Conservation (phyloP, 2,888 invertebrate genomes). For the Drosophila testacea region DNA sequence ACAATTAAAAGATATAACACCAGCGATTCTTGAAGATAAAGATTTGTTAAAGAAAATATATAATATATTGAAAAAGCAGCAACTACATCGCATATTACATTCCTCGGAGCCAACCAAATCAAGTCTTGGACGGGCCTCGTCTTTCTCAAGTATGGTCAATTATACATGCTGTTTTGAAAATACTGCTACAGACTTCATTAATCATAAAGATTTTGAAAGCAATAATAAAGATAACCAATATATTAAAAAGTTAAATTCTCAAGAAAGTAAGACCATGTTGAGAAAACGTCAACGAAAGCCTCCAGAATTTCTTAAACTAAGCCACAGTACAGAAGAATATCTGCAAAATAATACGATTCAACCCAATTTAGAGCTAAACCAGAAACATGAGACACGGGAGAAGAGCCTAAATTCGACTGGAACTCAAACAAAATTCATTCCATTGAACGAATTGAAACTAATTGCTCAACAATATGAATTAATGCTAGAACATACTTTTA, state of each 20-base stretch:
- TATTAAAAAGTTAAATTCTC: background rate
- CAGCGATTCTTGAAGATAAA: slow-evolving; percentile 90
- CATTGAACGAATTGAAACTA: slow-evolving; percentile 76
- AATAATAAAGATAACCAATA: background rate
- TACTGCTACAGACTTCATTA: background rate
- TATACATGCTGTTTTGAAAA: slow-evolving; percentile 36
- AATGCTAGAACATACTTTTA: slow-evolving; percentile 45
- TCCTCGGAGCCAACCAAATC: slow-evolving; percentile 59
- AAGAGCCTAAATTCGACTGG: slow-evolving; percentile 66
- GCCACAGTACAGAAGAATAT: background rate
- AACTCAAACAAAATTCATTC: slow-evolving; percentile 83
- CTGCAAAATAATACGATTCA: background rate
- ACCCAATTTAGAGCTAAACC: background rate
- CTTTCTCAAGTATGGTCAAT: slow-evolving; percentile 67
- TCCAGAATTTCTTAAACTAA: slow-evolving; percentile 51
- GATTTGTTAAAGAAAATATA: slow-evolving; percentile 88
- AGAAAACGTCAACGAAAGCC: slow-evolving; percentile 57
- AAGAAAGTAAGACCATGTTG: background rate
- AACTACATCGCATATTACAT: slow-evolving; percentile 82
- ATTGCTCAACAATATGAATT: slow-evolving; percentile 79
- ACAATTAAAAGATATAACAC: slow-evolving; percentile 88
- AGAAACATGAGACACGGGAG: slow-evolving; percentile 11
- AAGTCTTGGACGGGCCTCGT: slow-evolving; percentile 64
- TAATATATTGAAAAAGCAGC: slow-evolving; percentile 82
- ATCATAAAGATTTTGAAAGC: background rate